These are phyloP conservation scores for Pteruthius melanotis DNA, from an alignment of 2,113 vertebrate genomes.

Conservation along the genomic window DNA sequence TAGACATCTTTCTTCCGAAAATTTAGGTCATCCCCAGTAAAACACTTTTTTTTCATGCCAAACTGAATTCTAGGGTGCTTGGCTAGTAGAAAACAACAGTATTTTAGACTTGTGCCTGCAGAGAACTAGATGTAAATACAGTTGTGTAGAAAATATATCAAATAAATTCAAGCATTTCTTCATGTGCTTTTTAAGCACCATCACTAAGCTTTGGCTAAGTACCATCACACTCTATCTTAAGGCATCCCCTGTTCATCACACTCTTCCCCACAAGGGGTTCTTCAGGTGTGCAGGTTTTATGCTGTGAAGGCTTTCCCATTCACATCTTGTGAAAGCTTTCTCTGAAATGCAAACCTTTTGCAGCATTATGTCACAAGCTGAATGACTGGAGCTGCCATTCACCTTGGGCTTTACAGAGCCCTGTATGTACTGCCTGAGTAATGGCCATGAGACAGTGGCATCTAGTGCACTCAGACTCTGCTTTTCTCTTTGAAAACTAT, in stretches of 20 bases:
- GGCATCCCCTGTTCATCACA: neutral
- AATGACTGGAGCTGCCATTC: neutral
- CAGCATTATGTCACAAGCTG: neutral
- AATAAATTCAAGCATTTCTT: neutral
- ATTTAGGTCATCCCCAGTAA: neutral
- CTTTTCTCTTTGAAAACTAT: neutral
- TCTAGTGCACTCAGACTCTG: neutral
- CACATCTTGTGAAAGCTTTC: neutral
- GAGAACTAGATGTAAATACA: neutral
- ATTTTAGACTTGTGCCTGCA: neutral
- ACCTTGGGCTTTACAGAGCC: neutral
- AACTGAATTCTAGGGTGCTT: neutral
- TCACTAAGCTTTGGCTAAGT: neutral
- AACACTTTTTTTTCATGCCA: neutral
- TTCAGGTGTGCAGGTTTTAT: neutral
- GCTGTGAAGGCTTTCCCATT: neutral
- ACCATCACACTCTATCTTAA: neutral
- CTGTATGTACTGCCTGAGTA: neutral
- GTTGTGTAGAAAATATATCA: neutral
- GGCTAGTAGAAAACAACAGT: neutral
- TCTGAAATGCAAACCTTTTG: neutral
- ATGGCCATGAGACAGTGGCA: neutral
- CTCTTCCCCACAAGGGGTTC: neutral
- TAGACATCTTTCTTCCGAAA: neutral
- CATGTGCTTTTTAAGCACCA: neutral